Percentiles rank a stretch among this genome's conserved stretches.
phyloP scores from a whole-genome alignment of 2,113 vertebrate genomes.

The Corapipo altera region DNA sequence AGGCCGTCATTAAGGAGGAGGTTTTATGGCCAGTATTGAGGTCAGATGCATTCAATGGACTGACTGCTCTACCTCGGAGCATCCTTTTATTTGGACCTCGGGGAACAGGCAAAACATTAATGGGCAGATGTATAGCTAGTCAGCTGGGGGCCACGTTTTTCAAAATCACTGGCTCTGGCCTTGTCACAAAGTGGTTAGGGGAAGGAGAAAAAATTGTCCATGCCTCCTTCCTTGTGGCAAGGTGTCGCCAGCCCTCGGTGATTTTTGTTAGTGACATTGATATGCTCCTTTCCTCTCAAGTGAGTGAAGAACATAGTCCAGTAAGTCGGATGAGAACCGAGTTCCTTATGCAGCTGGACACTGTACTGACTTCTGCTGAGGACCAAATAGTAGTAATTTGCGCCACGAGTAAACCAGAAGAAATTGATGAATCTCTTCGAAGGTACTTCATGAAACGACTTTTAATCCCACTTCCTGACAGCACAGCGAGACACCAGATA shows the following conservation, averaged over 20 bases:
- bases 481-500: slow-evolving; percentile 96
- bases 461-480: slow-evolving; percentile 97
- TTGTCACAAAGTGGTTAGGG: slow-evolving; percentile 94
- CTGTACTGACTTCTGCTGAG: slow-evolving; percentile 90
- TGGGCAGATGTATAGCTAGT: slow-evolving; percentile 95
- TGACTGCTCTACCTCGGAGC: slow-evolving; percentile 92
- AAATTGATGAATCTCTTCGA: slow-evolving; percentile 96
- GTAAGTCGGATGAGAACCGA: slow-evolving; percentile 93
- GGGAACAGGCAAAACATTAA: slow-evolving; percentile 93
- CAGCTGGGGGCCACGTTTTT: slow-evolving; percentile 96
- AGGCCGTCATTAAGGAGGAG: slow-evolving; percentile 97
- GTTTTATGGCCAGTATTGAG: slow-evolving; percentile 97
- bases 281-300: slow-evolving; percentile 90
- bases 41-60: slow-evolving; percentile 95
- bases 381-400: slow-evolving; percentile 98
- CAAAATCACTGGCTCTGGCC: slow-evolving; percentile 87
- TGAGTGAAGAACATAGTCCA: slow-evolving; percentile 91
- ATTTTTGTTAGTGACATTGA: slow-evolving; percentile 98
- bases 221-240: slow-evolving; percentile 92
- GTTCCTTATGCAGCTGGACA: slow-evolving; percentile 97
- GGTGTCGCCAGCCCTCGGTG: slow-evolving; percentile 95
- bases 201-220: slow-evolving; percentile 97
- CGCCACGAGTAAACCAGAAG: slow-evolving; percentile 97
- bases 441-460: slow-evolving; percentile 99
- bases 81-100: slow-evolving; percentile 98